phyloP scores from a whole-genome alignment of 2,113 vertebrate genomes.

The Dinomys branickii region DNA sequence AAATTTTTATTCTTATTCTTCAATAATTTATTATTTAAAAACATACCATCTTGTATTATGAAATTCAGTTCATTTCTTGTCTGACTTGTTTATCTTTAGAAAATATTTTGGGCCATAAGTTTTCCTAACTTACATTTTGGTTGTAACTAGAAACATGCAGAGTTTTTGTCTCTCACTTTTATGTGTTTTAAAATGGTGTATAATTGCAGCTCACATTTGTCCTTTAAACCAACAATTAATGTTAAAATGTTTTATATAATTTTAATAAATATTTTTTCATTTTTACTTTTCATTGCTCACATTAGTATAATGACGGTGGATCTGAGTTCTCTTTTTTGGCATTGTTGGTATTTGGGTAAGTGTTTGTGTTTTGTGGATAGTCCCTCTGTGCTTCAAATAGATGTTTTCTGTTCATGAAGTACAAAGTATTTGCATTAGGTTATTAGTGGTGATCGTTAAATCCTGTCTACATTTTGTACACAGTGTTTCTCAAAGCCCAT shows the following conservation, averaged over 20 bases:
- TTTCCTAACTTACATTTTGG: neutral
- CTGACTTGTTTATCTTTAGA: neutral
- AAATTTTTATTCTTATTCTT: neutral
- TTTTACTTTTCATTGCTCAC: neutral
- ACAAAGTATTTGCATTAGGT: neutral
- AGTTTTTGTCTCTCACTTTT: neutral
- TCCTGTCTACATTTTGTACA: neutral
- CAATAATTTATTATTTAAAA: neutral
- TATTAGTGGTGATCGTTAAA: neutral
- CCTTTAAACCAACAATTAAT: neutral
- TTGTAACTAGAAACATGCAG: neutral
- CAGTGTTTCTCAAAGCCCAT: neutral
- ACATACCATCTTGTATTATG: neutral
- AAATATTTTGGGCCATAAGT: neutral
- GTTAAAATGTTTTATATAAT: neutral
- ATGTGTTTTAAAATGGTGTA: neutral
- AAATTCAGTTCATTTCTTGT: neutral
- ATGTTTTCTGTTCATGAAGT: neutral
- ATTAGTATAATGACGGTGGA: neutral
- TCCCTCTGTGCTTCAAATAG: neutral
- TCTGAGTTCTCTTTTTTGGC: neutral
- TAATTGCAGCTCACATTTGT: neutral
- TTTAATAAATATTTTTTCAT: neutral
- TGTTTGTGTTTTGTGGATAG: neutral
- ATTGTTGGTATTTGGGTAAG: neutral